A percentile compares a stretch with the other conserved stretches of the same genome.
These are phyloP conservation scores for Malurus leucopterus DNA, from an alignment of 2,797 vertebrate genomes.

Conservation along the genomic window DNA sequence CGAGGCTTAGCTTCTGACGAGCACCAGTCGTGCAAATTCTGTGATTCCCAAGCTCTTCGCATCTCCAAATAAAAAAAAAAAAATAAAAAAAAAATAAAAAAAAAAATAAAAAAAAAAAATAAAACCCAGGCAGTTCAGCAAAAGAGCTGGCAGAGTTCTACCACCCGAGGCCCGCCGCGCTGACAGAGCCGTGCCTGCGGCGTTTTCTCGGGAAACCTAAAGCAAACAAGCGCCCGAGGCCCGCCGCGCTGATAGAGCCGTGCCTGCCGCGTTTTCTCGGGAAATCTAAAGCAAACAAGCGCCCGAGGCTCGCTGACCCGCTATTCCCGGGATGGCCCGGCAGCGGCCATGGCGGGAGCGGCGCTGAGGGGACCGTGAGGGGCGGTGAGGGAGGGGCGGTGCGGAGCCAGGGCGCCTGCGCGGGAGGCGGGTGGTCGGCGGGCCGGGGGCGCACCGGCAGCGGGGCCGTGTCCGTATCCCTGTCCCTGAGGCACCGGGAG, in stretches of 20 bases:
- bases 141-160: neutral
- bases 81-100: too few relatives aligned
- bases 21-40: rapidly evolving
- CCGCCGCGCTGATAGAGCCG: neutral
- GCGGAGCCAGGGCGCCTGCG: neutral
- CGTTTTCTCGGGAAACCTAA: neutral
- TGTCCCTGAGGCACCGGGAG: too few relatives aligned
- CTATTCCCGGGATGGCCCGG: neutral
- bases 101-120: too few relatives aligned
- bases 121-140: rapidly evolving
- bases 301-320: rapidly evolving
- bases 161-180: neutral
- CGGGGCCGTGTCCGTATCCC: too few relatives aligned
- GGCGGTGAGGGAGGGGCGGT: neutral
- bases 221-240: neutral
- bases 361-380: neutral
- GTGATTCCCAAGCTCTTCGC: neutral
- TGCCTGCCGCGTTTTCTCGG: neutral
- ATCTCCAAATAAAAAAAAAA: neutral
- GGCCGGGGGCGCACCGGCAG: neutral
- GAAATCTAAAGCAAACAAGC: neutral
- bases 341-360: rapidly evolving
- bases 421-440: neutral
- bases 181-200: rapidly evolving
- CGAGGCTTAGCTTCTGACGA: neutral